Evolutionary conservation across 2,797 vertebrate species (phyloP).

Genomic region (Linurgus olivaceus): DNA sequence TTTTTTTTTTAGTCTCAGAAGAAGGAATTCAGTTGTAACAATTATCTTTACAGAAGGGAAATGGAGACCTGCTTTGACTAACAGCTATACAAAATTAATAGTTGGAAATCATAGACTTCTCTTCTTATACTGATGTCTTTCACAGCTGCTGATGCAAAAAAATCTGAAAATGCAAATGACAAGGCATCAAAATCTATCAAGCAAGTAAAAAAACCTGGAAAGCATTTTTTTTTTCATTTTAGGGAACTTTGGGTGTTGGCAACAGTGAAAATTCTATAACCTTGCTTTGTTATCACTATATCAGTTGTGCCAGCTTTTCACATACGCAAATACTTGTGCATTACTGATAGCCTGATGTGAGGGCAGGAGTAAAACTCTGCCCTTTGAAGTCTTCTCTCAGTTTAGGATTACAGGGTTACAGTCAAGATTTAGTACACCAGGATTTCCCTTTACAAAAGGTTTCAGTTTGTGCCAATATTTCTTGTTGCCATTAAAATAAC

Average conservation of each 20-base stretch:
- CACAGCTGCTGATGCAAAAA: neutral
- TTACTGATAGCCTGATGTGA: neutral
- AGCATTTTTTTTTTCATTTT: neutral
- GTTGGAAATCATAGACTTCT: neutral
- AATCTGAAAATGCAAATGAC: neutral
- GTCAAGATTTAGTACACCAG: neutral
- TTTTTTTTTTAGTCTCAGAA: neutral
- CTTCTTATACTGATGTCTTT: neutral
- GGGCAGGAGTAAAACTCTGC: neutral
- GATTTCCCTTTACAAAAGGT: neutral
- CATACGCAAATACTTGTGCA: neutral
- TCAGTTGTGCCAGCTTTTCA: neutral
- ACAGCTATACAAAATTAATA: neutral
- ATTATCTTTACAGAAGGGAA: neutral
- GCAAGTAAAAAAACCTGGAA: neutral
- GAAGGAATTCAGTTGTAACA: neutral
- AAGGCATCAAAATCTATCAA: neutral
- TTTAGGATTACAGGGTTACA: neutral
- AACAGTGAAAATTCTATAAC: neutral
- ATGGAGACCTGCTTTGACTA: neutral
- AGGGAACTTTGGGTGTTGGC: neutral
- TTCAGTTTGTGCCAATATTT: neutral
- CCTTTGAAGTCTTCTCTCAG: neutral
- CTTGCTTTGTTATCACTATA: neutral
- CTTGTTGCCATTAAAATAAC: neutral